phyloP scores from a whole-genome alignment of 2,888 invertebrate species.

The Cantharis lateralis region DNA sequence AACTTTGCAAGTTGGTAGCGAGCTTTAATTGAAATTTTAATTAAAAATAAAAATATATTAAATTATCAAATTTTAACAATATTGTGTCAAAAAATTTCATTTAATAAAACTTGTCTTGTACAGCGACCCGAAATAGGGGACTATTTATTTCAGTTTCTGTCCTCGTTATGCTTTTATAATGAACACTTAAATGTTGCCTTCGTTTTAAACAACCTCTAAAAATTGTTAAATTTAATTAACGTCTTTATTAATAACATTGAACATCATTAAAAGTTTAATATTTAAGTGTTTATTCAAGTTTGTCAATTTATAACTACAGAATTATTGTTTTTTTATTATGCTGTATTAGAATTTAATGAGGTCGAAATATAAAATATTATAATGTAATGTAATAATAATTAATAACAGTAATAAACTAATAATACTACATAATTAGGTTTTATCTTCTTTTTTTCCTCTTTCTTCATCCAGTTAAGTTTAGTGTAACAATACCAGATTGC shows the following conservation, averaged over 20 bases:
- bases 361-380: no score
- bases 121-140: not conserved
- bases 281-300: not conserved
- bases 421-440: no score
- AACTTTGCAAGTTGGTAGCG: not conserved
- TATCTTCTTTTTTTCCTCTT: no score
- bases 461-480: no score
- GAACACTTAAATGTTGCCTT: not conserved
- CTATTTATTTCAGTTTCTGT: not conserved
- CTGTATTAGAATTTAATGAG: no score
- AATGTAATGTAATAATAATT: no score
- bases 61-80: not conserved
- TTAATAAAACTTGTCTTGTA: not conserved
- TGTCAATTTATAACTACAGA: not conserved
- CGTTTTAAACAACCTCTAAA: not conserved
- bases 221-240: not conserved
- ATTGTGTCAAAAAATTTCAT: not conserved
- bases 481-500: no score
- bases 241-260: not conserved
- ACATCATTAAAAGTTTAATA: not conserved
- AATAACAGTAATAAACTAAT: no score
- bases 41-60: not conserved
- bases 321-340: not conserved
- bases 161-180: not conserved
- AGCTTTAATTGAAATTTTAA: not conserved